phyloP scores from a whole-genome alignment of 2,888 invertebrate species.

The Muscina levida region DNA sequence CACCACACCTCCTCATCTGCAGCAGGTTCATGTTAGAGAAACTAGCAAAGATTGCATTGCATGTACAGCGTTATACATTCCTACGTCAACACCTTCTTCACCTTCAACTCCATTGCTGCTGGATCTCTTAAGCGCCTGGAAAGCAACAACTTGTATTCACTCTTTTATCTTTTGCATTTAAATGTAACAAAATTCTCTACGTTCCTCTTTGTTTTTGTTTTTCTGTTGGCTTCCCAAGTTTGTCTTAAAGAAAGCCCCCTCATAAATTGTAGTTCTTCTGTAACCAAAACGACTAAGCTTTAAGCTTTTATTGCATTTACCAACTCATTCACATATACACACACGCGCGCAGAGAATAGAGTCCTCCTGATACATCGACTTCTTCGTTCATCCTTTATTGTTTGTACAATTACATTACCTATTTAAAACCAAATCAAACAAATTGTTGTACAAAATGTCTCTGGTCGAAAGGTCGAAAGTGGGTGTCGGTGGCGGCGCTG shows the following conservation, averaged over 20 bases:
- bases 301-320: slow-evolving; percentile 24
- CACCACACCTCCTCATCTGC: neutral
- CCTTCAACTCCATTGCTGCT: too few relatives aligned
- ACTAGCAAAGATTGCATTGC: neutral
- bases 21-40: neutral
- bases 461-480: slow-evolving; percentile 78
- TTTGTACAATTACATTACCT: neutral
- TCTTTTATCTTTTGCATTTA: slow-evolving; percentile 12
- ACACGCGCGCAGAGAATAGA: too few relatives aligned
- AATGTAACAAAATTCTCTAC: slow-evolving; percentile 2
- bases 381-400: slow-evolving; percentile 6
- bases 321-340: too few relatives aligned
- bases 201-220: neutral
- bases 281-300: neutral
- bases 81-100: too few relatives aligned
- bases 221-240: neutral
- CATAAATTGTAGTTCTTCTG: neutral
- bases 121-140: too few relatives aligned
- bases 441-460: slow-evolving; percentile 76
- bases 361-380: neutral
- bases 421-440: slow-evolving; percentile 45
- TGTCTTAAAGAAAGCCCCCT: neutral
- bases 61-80: too few relatives aligned
- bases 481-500: slow-evolving; percentile 70
- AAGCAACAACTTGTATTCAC: neutral